Conservation (phyloP, 2,888 invertebrate genomes). For the Acheta domesticus region DNA sequence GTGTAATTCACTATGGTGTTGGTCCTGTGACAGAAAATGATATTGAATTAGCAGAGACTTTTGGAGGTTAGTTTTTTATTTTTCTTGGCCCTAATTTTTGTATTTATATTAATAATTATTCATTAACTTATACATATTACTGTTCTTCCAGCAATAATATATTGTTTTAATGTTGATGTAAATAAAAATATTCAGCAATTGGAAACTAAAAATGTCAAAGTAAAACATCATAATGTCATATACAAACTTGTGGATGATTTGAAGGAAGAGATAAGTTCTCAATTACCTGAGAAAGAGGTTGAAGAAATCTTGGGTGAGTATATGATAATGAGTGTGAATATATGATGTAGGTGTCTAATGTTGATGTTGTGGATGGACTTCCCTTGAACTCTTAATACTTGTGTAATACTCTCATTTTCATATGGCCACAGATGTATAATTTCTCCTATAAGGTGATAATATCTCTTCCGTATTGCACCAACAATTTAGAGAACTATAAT, state of each 20-base stretch:
- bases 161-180: conserved; percentile 78
- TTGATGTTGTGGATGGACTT: conserved; percentile 2
- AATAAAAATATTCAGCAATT: conserved; percentile 51
- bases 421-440: no score
- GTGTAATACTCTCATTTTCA: no score
- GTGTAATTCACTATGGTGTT: conserved; percentile 86
- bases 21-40: conserved; percentile 82
- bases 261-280: conserved; percentile 68
- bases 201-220: conserved; percentile 52
- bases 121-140: background rate
- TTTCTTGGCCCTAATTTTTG: background rate
- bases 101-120: background rate
- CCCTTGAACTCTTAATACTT: background rate
- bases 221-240: conserved; percentile 82
- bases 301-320: conserved; percentile 72
- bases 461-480: no score
- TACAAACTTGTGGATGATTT: conserved; percentile 90
- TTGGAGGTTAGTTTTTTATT: conserved; percentile 53
- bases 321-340: background rate
- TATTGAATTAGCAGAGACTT: conserved; percentile 72
- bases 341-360: conserved; percentile 20
- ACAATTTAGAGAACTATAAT: no score
- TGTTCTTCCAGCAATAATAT: conserved; percentile 64
- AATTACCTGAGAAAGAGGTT: conserved; percentile 67
- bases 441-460: no score